A percentile compares a stretch with the other conserved stretches of the same genome.
These are phyloP conservation scores for Tetramorium bicarinatum DNA, from an alignment of 2,888 invertebrate species.

Conservation along the genomic window DNA sequence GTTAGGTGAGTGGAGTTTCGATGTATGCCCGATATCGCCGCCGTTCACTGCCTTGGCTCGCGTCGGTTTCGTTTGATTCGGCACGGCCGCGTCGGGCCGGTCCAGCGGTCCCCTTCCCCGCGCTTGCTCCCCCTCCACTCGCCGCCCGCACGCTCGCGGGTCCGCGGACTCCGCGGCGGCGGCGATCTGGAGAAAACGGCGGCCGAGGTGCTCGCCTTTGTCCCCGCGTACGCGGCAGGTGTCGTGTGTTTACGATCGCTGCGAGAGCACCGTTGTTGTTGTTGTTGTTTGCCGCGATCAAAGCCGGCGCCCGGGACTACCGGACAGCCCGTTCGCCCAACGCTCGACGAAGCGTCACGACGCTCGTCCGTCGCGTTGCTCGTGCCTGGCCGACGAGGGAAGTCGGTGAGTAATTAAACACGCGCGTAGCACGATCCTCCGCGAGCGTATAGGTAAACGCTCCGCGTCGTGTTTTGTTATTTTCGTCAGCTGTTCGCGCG, in stretches of 20 bases:
- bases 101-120: constrained; percentile 6
- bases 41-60: background rate
- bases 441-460: background rate
- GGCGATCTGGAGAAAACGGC: constrained; percentile 8
- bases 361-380: background rate
- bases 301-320: background rate
- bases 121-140: background rate
- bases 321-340: background rate
- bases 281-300: background rate
- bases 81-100: background rate
- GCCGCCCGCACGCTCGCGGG: background rate
- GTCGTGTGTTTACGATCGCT: constrained; percentile 11
- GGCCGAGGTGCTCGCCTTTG: constrained; percentile 2
- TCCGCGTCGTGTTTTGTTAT: background rate
- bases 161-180: background rate
- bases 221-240: background rate
- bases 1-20: constrained; percentile 68
- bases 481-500: constrained; percentile 30
- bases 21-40: no score
- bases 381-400: background rate
- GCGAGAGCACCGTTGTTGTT: background rate
- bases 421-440: background rate
- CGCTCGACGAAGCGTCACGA: background rate
- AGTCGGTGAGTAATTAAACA: constrained; percentile 6
- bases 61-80: background rate